Conservation (phyloP, 2,797 vertebrate species). For the Danio aesculapii region DNA sequence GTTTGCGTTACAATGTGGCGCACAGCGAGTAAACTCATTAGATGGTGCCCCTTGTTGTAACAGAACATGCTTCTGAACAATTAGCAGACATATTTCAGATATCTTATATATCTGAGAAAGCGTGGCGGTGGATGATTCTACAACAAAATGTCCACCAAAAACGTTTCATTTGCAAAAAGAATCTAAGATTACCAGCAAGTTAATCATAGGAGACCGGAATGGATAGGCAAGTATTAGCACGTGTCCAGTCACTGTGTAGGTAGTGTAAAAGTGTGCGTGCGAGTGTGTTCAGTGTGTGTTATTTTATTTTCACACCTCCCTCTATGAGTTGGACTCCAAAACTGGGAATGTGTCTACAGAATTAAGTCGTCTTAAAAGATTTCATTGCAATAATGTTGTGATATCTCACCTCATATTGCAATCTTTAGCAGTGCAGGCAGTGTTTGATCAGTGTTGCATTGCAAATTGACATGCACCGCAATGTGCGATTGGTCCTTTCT, state of each 20-base stretch:
- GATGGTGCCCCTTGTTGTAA: constrained; percentile 12
- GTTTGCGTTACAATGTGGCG: constrained; percentile 9
- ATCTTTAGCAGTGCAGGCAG: constrained; percentile 42
- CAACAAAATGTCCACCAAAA: constrained; percentile 32
- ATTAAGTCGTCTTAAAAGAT: constrained; percentile 16
- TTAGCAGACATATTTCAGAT: constrained; percentile 35
- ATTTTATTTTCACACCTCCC: constrained; percentile 45
- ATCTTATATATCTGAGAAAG: constrained; percentile 5
- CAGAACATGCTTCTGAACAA: constrained; percentile 43
- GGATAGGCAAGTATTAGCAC: constrained; percentile 12
- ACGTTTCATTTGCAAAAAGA: constrained; percentile 21
- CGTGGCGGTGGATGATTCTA: constrained; percentile 3
- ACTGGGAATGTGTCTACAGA: constrained; percentile 34
- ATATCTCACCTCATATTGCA: constrained; percentile 17
- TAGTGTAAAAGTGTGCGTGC: constrained; percentile 51
- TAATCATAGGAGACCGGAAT: constrained; percentile 15
- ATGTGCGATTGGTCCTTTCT: constrained; percentile 40
- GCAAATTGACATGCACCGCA: background rate
- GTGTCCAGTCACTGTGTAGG: constrained; percentile 33
- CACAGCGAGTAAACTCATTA: background rate
- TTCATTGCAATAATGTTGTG: constrained; percentile 5
- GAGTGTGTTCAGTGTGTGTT: constrained; percentile 37
- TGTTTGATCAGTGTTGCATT: constrained; percentile 26
- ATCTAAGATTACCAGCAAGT: constrained; percentile 1
- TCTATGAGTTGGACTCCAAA: constrained; percentile 4